These are phyloP conservation scores for Okapia johnstoni DNA, from an alignment of 2,113 vertebrate species.

Conservation along the genomic window DNA sequence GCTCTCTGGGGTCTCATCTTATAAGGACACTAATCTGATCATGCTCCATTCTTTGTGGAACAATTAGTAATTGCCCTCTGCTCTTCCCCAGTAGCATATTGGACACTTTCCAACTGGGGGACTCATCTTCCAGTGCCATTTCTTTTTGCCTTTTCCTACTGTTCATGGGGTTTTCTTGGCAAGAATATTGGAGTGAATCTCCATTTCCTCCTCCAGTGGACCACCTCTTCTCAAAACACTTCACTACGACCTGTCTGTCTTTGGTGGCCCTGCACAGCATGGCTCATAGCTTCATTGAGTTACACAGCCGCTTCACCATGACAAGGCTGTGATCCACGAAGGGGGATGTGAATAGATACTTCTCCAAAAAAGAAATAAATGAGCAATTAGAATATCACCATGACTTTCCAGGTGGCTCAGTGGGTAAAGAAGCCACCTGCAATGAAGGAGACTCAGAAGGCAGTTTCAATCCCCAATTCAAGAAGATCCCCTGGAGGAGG, in stretches of 20 bases:
- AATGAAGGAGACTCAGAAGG: background rate
- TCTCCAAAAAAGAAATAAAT: background rate
- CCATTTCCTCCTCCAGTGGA: background rate
- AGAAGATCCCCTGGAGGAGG: background rate
- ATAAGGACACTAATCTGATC: background rate
- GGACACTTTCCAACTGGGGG: background rate
- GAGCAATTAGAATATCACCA: background rate
- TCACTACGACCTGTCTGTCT: background rate
- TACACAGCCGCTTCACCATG: background rate
- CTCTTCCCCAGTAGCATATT: background rate
- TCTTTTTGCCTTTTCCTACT: background rate
- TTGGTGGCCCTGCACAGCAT: background rate
- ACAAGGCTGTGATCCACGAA: background rate
- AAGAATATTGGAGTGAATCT: background rate
- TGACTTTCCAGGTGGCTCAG: background rate
- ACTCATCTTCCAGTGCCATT: background rate
- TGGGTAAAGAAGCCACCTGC: background rate
- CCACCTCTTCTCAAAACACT: background rate
- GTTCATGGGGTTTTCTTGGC: background rate
- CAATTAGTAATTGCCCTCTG: background rate
- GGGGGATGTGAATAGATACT: background rate
- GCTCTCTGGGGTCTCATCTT: background rate
- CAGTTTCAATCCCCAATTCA: background rate
- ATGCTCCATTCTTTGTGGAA: background rate
- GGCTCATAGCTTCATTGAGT: background rate